Evolutionary conservation across 2,113 vertebrate species (phyloP).

Genomic region (Elephas maximus): DNA sequence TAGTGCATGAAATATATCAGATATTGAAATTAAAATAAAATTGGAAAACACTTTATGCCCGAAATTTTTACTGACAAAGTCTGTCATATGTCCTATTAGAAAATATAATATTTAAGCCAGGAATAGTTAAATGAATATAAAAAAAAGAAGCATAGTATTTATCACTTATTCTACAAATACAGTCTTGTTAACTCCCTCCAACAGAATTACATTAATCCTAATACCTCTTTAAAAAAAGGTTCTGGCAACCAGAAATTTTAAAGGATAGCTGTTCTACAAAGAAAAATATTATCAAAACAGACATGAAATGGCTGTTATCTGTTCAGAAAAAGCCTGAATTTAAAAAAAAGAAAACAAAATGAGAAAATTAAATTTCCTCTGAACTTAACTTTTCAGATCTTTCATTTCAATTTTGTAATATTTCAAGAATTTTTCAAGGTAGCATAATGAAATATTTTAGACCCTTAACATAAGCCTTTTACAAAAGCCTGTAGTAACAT

Average conservation of each 20-base stretch:
- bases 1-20: conserved; percentile 49
- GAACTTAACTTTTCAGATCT: conserved; percentile 44
- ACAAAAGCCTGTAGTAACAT: conserved; percentile 26
- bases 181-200: neutral
- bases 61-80: conserved; percentile 42
- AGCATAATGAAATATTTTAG: conserved; percentile 49
- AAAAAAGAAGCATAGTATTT: conserved; percentile 50
- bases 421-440: conserved; percentile 48
- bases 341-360: conserved; percentile 53
- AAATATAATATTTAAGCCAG: conserved; percentile 64
- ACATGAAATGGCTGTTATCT: conserved; percentile 37
- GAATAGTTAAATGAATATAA: conserved; percentile 50
- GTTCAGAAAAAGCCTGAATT: conserved; percentile 39
- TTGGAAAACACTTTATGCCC: conserved; percentile 67
- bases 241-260: conserved; percentile 36
- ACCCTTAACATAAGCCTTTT: conserved; percentile 34
- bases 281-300: conserved; percentile 54
- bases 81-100: conserved; percentile 31
- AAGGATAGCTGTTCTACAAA: conserved; percentile 38
- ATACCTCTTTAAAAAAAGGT: neutral
- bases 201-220: conserved; percentile 43
- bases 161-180: conserved; percentile 59
- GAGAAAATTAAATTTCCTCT: conserved; percentile 51
- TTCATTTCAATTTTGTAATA: conserved; percentile 46
- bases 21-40: conserved; percentile 73